A percentile compares a stretch with the other conserved stretches of the same genome.
Evolutionary conservation across 1,140 invertebrate species (phyloP).

Genomic region (Drosophila nebulosa): DNA sequence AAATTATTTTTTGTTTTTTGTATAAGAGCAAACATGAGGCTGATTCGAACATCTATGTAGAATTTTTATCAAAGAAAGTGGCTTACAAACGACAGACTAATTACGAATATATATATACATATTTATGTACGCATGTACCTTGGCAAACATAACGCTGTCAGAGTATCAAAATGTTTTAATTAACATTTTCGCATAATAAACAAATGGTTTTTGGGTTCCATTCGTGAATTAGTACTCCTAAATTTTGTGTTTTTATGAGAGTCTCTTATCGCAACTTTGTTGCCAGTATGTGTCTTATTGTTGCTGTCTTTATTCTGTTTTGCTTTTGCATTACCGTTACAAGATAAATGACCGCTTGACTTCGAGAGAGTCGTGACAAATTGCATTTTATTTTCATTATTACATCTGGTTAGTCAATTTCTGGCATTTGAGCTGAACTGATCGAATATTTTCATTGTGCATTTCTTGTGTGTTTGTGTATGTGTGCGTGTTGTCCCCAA

Average conservation of each 20-base stretch:
- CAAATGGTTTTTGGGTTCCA: neutral
- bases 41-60: too few species aligned
- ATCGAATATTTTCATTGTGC: conserved; percentile 16
- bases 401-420: conserved; percentile 21
- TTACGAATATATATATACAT: neutral
- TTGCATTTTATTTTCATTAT: conserved; percentile 46
- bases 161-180: too few species aligned
- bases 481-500: neutral
- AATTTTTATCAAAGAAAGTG: too few species aligned
- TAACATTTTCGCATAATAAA: too few species aligned
- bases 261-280: conserved; percentile 36
- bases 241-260: neutral
- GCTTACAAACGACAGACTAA: neutral
- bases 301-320: neutral
- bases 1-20: too few species aligned
- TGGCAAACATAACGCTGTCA: too few species aligned
- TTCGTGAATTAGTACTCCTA: neutral
- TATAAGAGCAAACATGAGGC: too few species aligned
- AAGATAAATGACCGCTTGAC: conserved; percentile 42
- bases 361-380: conserved; percentile 52
- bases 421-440: conserved; percentile 14
- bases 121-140: too few species aligned
- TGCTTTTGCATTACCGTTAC: conserved; percentile 39
- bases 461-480: conserved; percentile 14
- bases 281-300: conserved; percentile 20